Conservation (phyloP, 2,113 vertebrate genomes). For the Sinocyclocheilus grahami region DNA sequence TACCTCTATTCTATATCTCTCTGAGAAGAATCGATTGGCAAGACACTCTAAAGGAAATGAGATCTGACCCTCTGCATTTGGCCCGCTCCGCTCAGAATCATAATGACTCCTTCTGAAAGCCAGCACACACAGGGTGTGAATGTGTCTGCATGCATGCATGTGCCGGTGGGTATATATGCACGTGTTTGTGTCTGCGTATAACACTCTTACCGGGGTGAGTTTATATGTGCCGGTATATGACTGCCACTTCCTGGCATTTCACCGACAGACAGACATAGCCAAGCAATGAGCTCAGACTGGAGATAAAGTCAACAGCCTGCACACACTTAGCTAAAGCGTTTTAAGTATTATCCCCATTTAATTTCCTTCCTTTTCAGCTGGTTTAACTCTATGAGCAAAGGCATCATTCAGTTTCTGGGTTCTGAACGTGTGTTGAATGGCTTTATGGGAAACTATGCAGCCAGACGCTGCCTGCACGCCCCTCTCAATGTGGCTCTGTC, state of each 20-base stretch:
- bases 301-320: conserved; percentile 41
- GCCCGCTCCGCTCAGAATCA: conserved; percentile 20
- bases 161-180: neutral
- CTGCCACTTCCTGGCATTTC: no score
- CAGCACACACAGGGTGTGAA: conserved; percentile 11
- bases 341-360: conserved; percentile 36
- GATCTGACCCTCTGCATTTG: conserved; percentile 49
- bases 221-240: neutral
- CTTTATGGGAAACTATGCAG: conserved; percentile 16
- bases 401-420: conserved; percentile 35
- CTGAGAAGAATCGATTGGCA: conserved; percentile 42
- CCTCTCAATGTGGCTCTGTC: neutral
- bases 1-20: conserved; percentile 28
- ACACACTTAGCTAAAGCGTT: conserved; percentile 29
- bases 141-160: conserved; percentile 5
- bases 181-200: neutral
- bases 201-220: neutral
- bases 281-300: conserved; percentile 36
- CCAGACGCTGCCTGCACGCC: no score
- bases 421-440: conserved; percentile 28
- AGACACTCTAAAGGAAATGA: conserved; percentile 46
- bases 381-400: conserved; percentile 18
- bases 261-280: neutral
- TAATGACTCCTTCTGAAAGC: conserved; percentile 18
- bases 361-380: conserved; percentile 23